These are phyloP conservation scores for Doris montereyensis DNA, from an alignment of 2,888 invertebrate genomes.

Conservation along the genomic window DNA sequence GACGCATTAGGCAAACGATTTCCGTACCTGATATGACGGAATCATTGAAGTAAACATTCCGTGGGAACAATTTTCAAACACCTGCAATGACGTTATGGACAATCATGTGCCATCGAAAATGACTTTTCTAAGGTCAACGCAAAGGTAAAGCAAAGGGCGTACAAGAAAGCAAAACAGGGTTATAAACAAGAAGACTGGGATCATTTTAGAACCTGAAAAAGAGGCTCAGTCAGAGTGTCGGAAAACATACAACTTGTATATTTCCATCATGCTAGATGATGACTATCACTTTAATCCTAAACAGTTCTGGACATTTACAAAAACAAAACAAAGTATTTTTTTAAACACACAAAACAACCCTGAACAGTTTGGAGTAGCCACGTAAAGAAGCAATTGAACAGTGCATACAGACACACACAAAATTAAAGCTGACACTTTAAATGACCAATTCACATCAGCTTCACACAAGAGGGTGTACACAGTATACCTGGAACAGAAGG, in stretches of 20 bases:
- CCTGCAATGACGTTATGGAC: background rate
- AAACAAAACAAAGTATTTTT: too few species aligned
- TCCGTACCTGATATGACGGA: too few species aligned
- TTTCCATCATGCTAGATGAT: too few species aligned
- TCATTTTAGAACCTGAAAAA: background rate
- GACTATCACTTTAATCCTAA: too few species aligned
- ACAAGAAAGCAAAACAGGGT: background rate
- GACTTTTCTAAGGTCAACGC: background rate
- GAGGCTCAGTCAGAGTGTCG: background rate
- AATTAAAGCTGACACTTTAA: conserved; percentile 8
- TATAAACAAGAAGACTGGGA: background rate
- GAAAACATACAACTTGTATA: background rate
- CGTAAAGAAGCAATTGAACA: too few species aligned
- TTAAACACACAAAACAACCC: too few species aligned
- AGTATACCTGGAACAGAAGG: background rate
- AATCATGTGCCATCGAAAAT: background rate
- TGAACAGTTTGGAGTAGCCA: too few species aligned
- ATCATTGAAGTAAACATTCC: too few species aligned
- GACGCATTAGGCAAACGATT: too few species aligned
- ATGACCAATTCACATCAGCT: conserved; percentile 12
- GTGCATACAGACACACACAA: background rate
- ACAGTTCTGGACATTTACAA: too few species aligned
- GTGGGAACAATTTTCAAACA: too few species aligned
- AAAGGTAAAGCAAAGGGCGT: too few species aligned
- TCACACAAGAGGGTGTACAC: background rate